These are phyloP conservation scores for Triops longicaudatus DNA, from an alignment of 1,140 invertebrate genomes.

Conservation along the genomic window DNA sequence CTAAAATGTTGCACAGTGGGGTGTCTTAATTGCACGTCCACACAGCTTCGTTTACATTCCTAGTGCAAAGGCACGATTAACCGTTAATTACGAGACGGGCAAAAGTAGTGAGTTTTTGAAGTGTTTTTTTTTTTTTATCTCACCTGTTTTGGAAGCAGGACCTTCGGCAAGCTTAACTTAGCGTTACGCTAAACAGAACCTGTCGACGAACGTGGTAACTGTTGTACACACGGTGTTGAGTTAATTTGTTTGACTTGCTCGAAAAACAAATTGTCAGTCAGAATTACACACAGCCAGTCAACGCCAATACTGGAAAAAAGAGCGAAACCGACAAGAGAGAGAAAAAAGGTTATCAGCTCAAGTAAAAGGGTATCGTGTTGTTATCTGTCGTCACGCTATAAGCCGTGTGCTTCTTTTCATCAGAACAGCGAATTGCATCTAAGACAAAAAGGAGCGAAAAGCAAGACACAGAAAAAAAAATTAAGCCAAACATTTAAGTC, in stretches of 20 bases:
- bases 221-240: constrained; percentile 10
- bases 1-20: not conserved
- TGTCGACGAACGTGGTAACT: not conserved
- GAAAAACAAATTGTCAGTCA: not conserved
- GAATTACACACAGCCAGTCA: not conserved
- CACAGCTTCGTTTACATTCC: not conserved
- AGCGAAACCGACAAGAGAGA: not conserved
- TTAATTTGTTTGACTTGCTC: not conserved
- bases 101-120: not conserved
- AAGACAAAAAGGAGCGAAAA: not conserved
- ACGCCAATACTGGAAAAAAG: not conserved
- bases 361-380: constrained; percentile 5
- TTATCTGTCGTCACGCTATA: constrained; percentile 4
- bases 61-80: not conserved
- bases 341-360: not conserved
- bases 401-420: not conserved
- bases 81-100: not conserved
- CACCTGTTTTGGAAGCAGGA: not conserved
- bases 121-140: not conserved
- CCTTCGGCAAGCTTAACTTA: not conserved
- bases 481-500: not conserved
- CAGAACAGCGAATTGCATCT: not conserved
- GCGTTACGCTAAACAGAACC: not conserved
- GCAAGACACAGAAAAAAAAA: not conserved
- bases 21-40: not conserved